Percentiles rank a stretch among this genome's conserved stretches.
These are phyloP conservation scores for Psittacara wagleri DNA, from an alignment of 2,113 vertebrate species.

Conservation along the genomic window DNA sequence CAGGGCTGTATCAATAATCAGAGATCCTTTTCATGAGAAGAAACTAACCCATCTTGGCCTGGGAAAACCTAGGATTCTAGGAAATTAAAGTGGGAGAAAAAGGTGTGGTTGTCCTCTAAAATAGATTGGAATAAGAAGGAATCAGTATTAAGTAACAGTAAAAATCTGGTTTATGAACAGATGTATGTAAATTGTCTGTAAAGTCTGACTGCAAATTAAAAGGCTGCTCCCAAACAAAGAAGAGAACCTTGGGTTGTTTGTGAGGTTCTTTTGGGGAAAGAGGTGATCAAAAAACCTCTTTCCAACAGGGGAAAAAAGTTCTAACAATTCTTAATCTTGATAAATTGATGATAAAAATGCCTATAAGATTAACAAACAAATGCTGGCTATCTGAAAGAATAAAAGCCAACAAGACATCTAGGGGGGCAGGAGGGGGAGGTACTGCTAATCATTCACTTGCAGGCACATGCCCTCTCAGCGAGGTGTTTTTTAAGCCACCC, in stretches of 20 bases:
- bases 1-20: neutral
- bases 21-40: neutral
- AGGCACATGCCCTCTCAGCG: neutral
- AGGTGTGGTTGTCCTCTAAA: neutral
- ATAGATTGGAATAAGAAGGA: neutral
- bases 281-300: neutral
- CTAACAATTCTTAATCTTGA: neutral
- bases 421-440: neutral
- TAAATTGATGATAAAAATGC: neutral
- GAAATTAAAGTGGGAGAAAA: neutral
- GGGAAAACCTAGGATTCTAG: neutral
- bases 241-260: neutral
- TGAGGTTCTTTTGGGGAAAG: fast-evolving
- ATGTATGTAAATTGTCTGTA: neutral
- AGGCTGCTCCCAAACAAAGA: neutral
- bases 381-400: neutral
- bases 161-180: neutral
- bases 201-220: neutral
- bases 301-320: neutral
- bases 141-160: neutral
- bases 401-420: neutral
- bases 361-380: neutral
- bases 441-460: neutral
- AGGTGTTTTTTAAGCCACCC: neutral
- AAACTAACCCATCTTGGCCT: neutral